Conservation (phyloP, 1,140 invertebrate genomes). For the Meloidogyne exigua region DNA sequence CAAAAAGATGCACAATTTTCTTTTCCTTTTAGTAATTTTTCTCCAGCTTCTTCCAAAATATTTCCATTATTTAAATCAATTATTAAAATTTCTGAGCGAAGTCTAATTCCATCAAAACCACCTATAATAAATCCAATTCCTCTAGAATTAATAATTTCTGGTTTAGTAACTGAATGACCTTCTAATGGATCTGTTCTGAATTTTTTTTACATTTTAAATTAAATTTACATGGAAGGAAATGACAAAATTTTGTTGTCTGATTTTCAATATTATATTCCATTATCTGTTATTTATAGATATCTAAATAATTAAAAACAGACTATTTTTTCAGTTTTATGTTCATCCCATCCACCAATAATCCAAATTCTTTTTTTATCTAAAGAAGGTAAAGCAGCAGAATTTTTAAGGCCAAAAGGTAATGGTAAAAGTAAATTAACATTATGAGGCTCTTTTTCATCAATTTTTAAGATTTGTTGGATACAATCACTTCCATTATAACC, state of each 20-base stretch:
- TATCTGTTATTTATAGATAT: not conserved
- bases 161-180: not conserved
- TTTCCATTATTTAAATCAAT: not conserved
- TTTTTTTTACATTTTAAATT: not conserved
- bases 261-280: not conserved
- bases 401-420: not conserved
- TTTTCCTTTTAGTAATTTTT: not conserved
- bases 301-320: not conserved
- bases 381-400: not conserved
- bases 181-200: not conserved
- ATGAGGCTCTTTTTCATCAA: not conserved
- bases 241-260: not conserved
- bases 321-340: not conserved
- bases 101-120: not conserved
- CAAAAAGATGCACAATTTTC: not conserved
- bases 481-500: not conserved
- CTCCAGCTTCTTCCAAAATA: not conserved
- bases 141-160: not conserved
- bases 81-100: not conserved
- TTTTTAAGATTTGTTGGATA: not conserved
- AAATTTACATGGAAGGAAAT: not conserved
- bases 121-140: not conserved
- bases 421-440: conserved; percentile 5
- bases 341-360: conserved; percentile 6
- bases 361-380: conserved; percentile 1